A percentile compares a stretch with the other conserved stretches of the same genome.
phyloP scores from a whole-genome alignment of 1,140 invertebrate genomes.

The Nephila pilipes region DNA sequence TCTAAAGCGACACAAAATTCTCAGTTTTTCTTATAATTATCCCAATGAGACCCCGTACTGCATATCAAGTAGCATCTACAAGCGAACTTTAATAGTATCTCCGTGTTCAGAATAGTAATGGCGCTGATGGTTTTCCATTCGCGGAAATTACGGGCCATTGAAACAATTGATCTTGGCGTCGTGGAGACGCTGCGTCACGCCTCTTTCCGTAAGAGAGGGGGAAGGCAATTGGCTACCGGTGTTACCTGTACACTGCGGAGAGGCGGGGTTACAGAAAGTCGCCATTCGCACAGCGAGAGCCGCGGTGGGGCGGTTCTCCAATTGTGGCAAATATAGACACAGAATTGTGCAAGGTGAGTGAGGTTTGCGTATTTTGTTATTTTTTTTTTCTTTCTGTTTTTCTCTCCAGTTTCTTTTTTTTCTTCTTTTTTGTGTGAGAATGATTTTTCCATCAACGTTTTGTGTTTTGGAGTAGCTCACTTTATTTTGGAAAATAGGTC shows the following conservation, averaged over 20 bases:
- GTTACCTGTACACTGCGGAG: conserved; percentile 58
- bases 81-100: conserved; percentile 56
- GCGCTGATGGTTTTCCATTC: conserved; percentile 57
- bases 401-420: background rate
- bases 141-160: conserved; percentile 65
- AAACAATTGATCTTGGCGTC: conserved; percentile 75
- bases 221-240: conserved; percentile 72
- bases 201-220: conserved; percentile 46
- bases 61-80: conserved; percentile 58
- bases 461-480: background rate
- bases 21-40: conserved; percentile 36
- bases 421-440: conserved; percentile 7
- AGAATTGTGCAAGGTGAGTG: conserved; percentile 20
- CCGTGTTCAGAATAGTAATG: conserved; percentile 48
- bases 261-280: conserved; percentile 52
- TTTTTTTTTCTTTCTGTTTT: conserved; percentile 8
- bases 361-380: conserved; percentile 49
- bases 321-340: conserved; percentile 41
- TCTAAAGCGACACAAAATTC: conserved; percentile 21
- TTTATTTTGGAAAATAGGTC: conserved; percentile 7
- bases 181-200: conserved; percentile 53
- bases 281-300: conserved; percentile 54
- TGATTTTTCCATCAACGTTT: conserved; percentile 29
- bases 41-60: conserved; percentile 28
- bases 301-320: conserved; percentile 11